A percentile compares a stretch with the other conserved stretches of the same genome.
Evolutionary conservation across 1,140 invertebrate species (phyloP).

Genomic region (fruit fly (Drosophila melanogaster)): DNA sequence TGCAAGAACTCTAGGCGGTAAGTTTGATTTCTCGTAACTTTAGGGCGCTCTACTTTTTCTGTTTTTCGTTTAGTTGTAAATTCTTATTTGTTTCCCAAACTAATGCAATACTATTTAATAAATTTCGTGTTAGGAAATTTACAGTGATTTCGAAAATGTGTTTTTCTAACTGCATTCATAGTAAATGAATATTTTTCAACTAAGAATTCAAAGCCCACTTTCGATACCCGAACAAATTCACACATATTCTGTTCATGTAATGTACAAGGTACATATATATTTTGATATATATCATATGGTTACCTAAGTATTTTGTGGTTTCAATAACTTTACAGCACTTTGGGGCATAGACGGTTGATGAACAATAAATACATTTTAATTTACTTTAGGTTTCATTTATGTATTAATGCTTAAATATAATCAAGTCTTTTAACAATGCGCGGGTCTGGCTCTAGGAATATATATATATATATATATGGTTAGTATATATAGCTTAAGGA

Average conservation of each 20-base stretch:
- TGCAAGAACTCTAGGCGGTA: conserved; percentile 61
- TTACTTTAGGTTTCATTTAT: conserved; percentile 46
- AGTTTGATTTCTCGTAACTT: conserved; percentile 56
- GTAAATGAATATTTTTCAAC: too few species aligned
- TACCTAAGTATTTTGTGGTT: conserved; percentile 30
- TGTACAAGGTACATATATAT: conserved; percentile 29
- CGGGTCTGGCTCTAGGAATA: conserved; percentile 67
- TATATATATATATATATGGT: conserved; percentile 32
- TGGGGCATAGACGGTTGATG: conserved; percentile 34
- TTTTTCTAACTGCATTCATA: neutral
- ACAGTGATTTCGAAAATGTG: conserved; percentile 13
- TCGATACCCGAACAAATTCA: neutral
- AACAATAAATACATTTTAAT: conserved; percentile 68
- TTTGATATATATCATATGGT: conserved; percentile 35
- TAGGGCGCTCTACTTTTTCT: conserved; percentile 47
- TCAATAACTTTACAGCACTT: conserved; percentile 56
- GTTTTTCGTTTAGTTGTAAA: conserved; percentile 42
- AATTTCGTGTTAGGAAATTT: conserved; percentile 58
- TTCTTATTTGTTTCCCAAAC: conserved; percentile 52
- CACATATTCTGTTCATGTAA: conserved; percentile 24
- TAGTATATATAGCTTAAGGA: conserved; percentile 62
- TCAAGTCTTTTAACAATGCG: conserved; percentile 79
- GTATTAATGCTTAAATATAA: conserved; percentile 73
- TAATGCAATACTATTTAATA: conserved; percentile 75
- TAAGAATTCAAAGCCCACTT: neutral